These are phyloP conservation scores for Pyrochroa serraticornis DNA, from an alignment of 2,888 invertebrate genomes.

Conservation along the genomic window DNA sequence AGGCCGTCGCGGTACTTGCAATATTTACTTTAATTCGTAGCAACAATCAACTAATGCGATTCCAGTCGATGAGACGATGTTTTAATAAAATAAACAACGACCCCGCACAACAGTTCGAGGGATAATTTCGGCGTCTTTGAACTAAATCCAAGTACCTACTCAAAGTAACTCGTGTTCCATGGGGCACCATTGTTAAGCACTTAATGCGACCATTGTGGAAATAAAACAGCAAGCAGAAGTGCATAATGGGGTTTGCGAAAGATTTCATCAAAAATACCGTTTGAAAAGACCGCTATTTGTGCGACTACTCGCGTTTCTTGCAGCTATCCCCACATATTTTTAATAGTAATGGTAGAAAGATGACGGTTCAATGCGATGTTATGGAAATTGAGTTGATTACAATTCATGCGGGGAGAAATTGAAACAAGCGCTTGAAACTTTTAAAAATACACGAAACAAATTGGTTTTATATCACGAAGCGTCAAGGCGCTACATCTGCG, in stretches of 20 bases:
- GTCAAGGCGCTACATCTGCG: too few species aligned
- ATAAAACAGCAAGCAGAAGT: conserved; percentile 39
- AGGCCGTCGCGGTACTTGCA: background rate
- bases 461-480: conserved; percentile 12
- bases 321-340: background rate
- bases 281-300: conserved; percentile 33
- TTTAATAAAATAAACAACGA: too few species aligned
- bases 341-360: too few species aligned
- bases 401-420: too few species aligned
- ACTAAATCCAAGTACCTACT: conserved; percentile 22
- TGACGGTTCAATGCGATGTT: too few species aligned
- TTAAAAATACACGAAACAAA: conserved; percentile 22
- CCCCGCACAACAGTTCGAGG: background rate
- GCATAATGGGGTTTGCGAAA: conserved; percentile 36
- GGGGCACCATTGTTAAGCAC: conserved; percentile 38
- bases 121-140: conserved; percentile 24
- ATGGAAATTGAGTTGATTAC: too few species aligned
- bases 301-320: too few species aligned
- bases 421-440: background rate
- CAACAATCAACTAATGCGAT: conserved; percentile 11
- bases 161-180: conserved; percentile 33
- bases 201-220: conserved; percentile 39
- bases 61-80: background rate
- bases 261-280: conserved; percentile 39
- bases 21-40: conserved; percentile 1